Conservation (phyloP, 92 coral and sea anemone species). For the Porites evermanni region DNA sequence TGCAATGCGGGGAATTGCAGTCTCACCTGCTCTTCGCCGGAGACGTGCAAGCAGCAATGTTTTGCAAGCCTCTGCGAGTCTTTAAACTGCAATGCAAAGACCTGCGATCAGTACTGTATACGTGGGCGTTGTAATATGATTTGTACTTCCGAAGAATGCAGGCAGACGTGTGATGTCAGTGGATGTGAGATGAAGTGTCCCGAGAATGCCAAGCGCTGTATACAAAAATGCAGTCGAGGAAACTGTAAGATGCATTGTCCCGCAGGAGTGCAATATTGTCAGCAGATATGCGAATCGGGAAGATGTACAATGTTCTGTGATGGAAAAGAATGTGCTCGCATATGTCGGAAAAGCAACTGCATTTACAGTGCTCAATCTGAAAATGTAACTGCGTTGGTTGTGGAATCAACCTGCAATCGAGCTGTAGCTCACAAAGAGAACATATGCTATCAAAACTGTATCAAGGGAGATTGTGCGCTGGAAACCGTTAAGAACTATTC, state of each 20-base stretch:
- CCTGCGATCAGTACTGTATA: slow-evolving; percentile 73
- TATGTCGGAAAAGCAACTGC: slow-evolving; percentile 75
- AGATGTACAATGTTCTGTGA: slow-evolving; percentile 78
- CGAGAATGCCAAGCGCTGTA: slow-evolving; percentile 65
- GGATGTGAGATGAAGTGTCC: slow-evolving; percentile 85
- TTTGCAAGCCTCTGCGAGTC: slow-evolving; percentile 77
- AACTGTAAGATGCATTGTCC: slow-evolving; percentile 81
- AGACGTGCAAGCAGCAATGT: slow-evolving; percentile 81
- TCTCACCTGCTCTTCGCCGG: slow-evolving; percentile 64
- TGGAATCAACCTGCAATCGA: slow-evolving; percentile 63
- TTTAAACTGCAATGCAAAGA: slow-evolving; percentile 63
- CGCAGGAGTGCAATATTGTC: slow-evolving; percentile 74
- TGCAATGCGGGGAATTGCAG: slow-evolving; percentile 78
- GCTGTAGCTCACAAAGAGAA: slow-evolving; percentile 27
- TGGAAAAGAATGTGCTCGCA: slow-evolving; percentile 61
- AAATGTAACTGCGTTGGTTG: slow-evolving; percentile 15
- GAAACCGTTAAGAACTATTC: slow-evolving; percentile 32
- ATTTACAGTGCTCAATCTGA: slow-evolving; percentile 24
- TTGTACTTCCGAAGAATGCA: slow-evolving; percentile 69
- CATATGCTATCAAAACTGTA: slow-evolving; percentile 79
- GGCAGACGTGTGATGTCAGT: slow-evolving; percentile 72
- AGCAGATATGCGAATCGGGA: slow-evolving; percentile 74
- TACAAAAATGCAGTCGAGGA: slow-evolving; percentile 75
- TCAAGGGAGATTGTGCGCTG: slow-evolving; percentile 72
- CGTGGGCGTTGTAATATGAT: slow-evolving; percentile 84